A percentile compares a stretch with the other conserved stretches of the same genome.
These are phyloP conservation scores for Epinephelus cyanopodus DNA, from an alignment of 2,113 vertebrate genomes.

Conservation along the genomic window DNA sequence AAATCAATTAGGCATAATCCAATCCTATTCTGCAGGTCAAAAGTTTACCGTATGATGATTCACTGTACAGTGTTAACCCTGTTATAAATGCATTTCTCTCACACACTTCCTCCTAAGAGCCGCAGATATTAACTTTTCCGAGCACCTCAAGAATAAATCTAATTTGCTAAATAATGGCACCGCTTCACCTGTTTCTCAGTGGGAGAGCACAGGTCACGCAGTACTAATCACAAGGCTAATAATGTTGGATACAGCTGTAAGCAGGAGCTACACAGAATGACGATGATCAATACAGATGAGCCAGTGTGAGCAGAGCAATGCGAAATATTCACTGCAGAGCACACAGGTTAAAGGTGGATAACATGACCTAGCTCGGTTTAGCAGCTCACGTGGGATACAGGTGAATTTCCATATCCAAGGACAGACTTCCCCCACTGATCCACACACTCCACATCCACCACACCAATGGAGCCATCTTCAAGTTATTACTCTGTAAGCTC, in stretches of 20 bases:
- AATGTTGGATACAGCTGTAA: slow-evolving; percentile 53
- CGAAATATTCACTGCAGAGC: slow-evolving; percentile 44
- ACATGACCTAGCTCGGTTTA: slow-evolving; percentile 52
- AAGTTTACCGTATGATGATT: slow-evolving; percentile 55
- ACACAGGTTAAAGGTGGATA: slow-evolving; percentile 42
- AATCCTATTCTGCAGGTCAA: slow-evolving; percentile 68
- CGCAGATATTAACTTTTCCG: slow-evolving; percentile 16
- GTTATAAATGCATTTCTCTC: neutral
- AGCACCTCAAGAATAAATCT: slow-evolving; percentile 29
- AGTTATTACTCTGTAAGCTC: slow-evolving; percentile 71
- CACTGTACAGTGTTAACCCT: slow-evolving; percentile 27
- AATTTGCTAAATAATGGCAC: slow-evolving; percentile 50
- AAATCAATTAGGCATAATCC: slow-evolving; percentile 80
- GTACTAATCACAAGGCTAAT: slow-evolving; percentile 65
- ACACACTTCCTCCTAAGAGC: neutral
- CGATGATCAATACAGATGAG: slow-evolving; percentile 55
- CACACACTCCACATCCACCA: slow-evolving; percentile 18
- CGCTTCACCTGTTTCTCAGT: slow-evolving; percentile 47
- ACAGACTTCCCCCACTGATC: slow-evolving; percentile 26
- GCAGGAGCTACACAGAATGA: slow-evolving; percentile 32
- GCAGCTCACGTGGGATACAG: slow-evolving; percentile 50
- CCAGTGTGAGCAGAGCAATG: slow-evolving; percentile 10
- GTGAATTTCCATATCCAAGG: slow-evolving; percentile 71
- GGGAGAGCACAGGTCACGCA: slow-evolving; percentile 57
- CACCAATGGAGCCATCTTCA: slow-evolving; percentile 53